Conservation (phyloP, 2,797 vertebrate genomes). For the Toxotes lorentzi region DNA sequence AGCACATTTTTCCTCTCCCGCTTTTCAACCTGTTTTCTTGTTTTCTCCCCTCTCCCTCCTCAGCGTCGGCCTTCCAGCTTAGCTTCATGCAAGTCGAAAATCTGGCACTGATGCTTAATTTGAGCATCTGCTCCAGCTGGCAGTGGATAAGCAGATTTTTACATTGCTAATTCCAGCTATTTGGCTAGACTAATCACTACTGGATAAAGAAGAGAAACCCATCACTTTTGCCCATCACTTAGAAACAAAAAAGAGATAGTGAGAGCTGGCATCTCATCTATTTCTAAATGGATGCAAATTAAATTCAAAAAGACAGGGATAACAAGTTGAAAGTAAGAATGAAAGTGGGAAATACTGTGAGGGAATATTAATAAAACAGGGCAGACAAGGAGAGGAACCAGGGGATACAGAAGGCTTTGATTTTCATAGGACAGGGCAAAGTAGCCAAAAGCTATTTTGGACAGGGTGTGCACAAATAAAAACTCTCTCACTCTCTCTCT, state of each 20-base stretch:
- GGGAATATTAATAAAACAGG: conserved; percentile 76
- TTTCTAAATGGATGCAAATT: conserved; percentile 80
- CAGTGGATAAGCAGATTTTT: conserved; percentile 84
- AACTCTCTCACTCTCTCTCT: not conserved
- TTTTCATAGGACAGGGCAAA: conserved; percentile 56
- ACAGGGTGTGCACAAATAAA: conserved; percentile 39
- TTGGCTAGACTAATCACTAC: conserved; percentile 86
- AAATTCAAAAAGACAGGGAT: conserved; percentile 77
- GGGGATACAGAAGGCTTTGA: conserved; percentile 57
- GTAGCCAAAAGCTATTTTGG: conserved; percentile 59
- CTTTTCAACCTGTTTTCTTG: conserved; percentile 76
- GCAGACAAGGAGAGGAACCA: conserved; percentile 51
- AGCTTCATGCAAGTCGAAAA: conserved; percentile 73
- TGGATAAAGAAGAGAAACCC: conserved; percentile 82
- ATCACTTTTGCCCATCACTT: conserved; percentile 77
- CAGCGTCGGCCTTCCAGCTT: conserved; percentile 66
- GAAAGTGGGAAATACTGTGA: conserved; percentile 67
- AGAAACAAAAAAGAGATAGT: conserved; percentile 67
- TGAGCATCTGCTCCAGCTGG: conserved; percentile 89
- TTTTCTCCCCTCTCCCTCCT: conserved; percentile 64
- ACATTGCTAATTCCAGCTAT: conserved; percentile 87
- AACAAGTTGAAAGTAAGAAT: conserved; percentile 75
- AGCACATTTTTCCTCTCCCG: conserved; percentile 58
- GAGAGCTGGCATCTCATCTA: conserved; percentile 70
- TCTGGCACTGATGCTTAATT: conserved; percentile 80